phyloP scores from a whole-genome alignment of 2,797 vertebrate species.

The Trachurus trachurus region DNA sequence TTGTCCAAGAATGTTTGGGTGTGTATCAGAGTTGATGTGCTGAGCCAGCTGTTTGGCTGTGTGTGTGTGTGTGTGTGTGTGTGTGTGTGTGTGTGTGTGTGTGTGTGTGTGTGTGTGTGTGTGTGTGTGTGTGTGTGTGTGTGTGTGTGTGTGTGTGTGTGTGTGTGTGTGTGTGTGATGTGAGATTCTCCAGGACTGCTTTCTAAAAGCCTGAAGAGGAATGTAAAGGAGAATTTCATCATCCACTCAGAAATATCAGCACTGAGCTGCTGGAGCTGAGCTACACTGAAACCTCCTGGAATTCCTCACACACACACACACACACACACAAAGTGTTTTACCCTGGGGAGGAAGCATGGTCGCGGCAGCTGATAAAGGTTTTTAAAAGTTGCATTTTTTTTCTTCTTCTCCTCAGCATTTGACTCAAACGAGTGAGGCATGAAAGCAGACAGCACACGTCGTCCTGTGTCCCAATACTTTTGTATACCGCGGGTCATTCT shows the following conservation, averaged over 20 bases:
- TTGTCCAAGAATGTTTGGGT: not conserved
- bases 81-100: slow-evolving; percentile 53
- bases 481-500: too few species aligned
- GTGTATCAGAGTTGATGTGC: not conserved
- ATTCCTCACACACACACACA: slow-evolving; percentile 30
- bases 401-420: not conserved
- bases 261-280: slow-evolving; percentile 31
- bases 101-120: slow-evolving; percentile 38
- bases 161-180: slow-evolving; percentile 41
- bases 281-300: slow-evolving; percentile 44
- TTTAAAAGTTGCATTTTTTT: not conserved
- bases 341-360: slow-evolving; percentile 23
- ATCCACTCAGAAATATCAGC: slow-evolving; percentile 72
- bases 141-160: not conserved
- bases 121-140: not conserved
- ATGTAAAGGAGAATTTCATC: slow-evolving; percentile 74
- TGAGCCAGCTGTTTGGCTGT: slow-evolving; percentile 8
- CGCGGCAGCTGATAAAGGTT: slow-evolving; percentile 28
- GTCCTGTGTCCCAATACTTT: not conserved
- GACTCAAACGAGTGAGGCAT: not conserved
- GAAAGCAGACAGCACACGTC: too few species aligned
- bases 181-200: slow-evolving; percentile 74
- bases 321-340: slow-evolving; percentile 3
- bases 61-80: slow-evolving; percentile 5
- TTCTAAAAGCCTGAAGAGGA: slow-evolving; percentile 65